These are phyloP conservation scores for Microctonus brassicae DNA, from an alignment of 2,888 invertebrate genomes.

Conservation along the genomic window DNA sequence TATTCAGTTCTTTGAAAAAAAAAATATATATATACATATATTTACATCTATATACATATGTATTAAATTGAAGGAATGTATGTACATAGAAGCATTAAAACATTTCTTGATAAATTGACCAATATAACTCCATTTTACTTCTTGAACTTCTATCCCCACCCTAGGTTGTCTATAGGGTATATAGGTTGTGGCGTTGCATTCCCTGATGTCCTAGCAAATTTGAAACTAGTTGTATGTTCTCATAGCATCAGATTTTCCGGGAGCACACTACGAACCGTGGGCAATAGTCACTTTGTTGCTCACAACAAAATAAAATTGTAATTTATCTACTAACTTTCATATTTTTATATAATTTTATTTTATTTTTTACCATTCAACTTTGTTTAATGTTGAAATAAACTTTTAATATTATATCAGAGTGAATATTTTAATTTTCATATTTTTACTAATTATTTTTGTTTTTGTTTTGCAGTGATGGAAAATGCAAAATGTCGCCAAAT, in stretches of 20 bases:
- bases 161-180: background rate
- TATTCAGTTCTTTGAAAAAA: background rate
- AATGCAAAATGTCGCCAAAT: slow-evolving; percentile 51
- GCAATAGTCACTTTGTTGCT: background rate
- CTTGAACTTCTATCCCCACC: background rate
- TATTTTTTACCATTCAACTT: background rate
- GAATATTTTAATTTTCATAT: background rate
- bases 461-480: slow-evolving; percentile 56
- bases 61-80: background rate
- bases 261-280: background rate
- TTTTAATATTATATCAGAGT: too few relatives aligned
- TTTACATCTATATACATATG: too few relatives aligned
- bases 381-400: too few relatives aligned
- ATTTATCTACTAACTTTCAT: background rate
- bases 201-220: background rate
- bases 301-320: background rate
- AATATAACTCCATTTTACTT: background rate
- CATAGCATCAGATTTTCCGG: background rate
- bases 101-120: slow-evolving; percentile 25
- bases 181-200: too few relatives aligned
- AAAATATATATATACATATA: too few relatives aligned
- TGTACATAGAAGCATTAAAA: background rate
- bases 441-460: slow-evolving; percentile 32
- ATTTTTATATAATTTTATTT: background rate
- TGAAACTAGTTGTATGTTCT: background rate